Percentiles rank a stretch among this genome's conserved stretches.
These are phyloP conservation scores for Aegypius monachus DNA, from an alignment of 2,113 vertebrate species.

Conservation along the genomic window DNA sequence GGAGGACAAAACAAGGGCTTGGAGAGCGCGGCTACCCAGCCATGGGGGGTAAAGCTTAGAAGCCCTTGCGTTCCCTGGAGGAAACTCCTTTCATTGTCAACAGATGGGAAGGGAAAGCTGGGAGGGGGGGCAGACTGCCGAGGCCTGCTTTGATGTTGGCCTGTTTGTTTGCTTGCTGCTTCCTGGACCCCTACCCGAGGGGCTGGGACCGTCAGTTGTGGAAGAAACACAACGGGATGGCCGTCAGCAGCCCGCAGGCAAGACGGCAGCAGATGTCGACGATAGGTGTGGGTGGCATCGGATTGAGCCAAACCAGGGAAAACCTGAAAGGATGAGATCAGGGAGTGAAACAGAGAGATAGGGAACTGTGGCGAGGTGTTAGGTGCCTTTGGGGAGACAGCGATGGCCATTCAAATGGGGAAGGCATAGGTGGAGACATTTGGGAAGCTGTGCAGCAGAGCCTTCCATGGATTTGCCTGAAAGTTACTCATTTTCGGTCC, in stretches of 20 bases:
- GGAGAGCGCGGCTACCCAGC: neutral
- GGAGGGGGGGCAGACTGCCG: neutral
- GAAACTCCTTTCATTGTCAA: slow-evolving; percentile 9
- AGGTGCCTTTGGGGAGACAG: neutral
- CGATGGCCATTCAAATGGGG: neutral
- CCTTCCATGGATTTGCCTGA: neutral
- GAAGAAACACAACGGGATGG: neutral
- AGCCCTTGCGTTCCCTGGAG: neutral
- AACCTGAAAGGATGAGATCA: neutral
- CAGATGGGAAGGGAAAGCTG: neutral
- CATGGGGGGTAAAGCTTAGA: neutral
- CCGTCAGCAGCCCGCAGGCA: neutral
- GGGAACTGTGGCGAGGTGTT: neutral
- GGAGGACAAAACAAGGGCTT: neutral
- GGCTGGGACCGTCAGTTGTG: neutral
- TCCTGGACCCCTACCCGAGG: neutral
- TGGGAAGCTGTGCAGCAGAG: neutral
- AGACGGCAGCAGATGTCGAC: neutral
- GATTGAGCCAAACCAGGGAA: neutral
- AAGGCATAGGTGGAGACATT: neutral
- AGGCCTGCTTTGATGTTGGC: slow-evolving; percentile 2
- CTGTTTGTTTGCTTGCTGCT: slow-evolving; percentile 4
- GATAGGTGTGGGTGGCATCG: neutral
- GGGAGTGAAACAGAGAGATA: neutral
- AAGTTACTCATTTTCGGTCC: neutral